Base-by-base conservation (phyloP, 2,113 vertebrate species). In the Alethe castanea region DNA sequence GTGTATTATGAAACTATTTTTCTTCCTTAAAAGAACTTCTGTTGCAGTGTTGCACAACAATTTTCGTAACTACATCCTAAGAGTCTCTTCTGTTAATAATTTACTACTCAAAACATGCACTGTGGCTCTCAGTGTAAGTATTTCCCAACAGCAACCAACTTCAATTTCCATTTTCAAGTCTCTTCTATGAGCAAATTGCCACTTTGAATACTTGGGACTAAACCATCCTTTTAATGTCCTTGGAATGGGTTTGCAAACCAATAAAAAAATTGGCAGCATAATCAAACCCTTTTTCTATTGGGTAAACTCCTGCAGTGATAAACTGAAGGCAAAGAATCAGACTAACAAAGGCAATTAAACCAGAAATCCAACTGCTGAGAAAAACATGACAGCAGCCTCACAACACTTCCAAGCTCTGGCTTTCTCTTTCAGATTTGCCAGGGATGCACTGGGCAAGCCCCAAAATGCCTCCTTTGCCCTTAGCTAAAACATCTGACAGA, bases 1-100 rank as follows among this genome's bases (percentile, higher is more conserved):
- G 14, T 11, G 48, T 9, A 60, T 84, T 79, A 89, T 67, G 86
- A 89, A 97, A 95, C 35, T 45, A n/a, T 66, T 96, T 95, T 95
- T 76, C 96, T 76, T 86, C 89, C 86, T 84, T 76, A 79, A 84
- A 90, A 84, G 72, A 95, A 89, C 44, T 90, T 70, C 33, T 90
- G 76, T 76, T 90, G 69, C 82, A 66, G 29, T 70, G 36, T 95
- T 97, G 92, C 95, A 89, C 91, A 96, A 97, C 83, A 91, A 79
- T 94, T 96, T 95, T 94, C 36, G 3, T 91, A 94, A 97, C 78
- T 94, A n/a, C 81, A 79, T 71, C 77, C 17, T 67, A 81, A 97
- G 86, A 97, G 91, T 45, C 94, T 95, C 94, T 95, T 95, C 91
- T 96, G 89, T 97, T 95, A 97, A 97, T 95, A 94, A 95, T 92